These are phyloP conservation scores for Misgurnus anguillicaudatus DNA, from an alignment of 2,113 vertebrate genomes.

Conservation along the genomic window DNA sequence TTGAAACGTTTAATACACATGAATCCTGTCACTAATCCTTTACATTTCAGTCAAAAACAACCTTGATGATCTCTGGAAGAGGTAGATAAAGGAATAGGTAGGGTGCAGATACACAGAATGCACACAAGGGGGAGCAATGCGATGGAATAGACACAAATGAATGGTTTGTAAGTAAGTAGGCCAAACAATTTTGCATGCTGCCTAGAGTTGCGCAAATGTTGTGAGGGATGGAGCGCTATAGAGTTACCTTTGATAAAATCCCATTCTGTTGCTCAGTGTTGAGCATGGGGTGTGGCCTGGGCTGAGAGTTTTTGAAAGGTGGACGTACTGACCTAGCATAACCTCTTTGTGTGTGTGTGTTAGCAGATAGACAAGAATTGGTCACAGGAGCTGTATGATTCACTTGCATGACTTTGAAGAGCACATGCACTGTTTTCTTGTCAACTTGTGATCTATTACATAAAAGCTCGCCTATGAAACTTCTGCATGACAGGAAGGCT, in stretches of 20 bases:
- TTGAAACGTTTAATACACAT: background rate
- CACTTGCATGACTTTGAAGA: slow-evolving; percentile 15
- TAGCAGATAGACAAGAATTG: background rate
- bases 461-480: background rate
- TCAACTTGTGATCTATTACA: background rate
- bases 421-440: background rate
- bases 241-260: background rate
- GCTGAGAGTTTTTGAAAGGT: slow-evolving; percentile 15
- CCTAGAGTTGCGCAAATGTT: background rate
- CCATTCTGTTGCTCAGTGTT: slow-evolving; percentile 32
- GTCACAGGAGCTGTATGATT: background rate
- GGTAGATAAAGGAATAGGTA: background rate
- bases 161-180: slow-evolving; percentile 1
- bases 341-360: slow-evolving; percentile 14
- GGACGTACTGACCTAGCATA: slow-evolving; percentile 1
- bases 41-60: background rate
- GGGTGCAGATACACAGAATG: background rate
- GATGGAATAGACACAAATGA: background rate
- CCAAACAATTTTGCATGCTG: background rate
- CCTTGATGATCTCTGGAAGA: background rate
- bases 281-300: slow-evolving; percentile 32
- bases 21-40: slow-evolving; percentile 1
- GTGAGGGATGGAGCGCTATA: background rate
- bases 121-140: background rate
- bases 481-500: background rate